phyloP scores from a whole-genome alignment of 2,113 vertebrate genomes.

The Xiphorhynchus elegans region DNA sequence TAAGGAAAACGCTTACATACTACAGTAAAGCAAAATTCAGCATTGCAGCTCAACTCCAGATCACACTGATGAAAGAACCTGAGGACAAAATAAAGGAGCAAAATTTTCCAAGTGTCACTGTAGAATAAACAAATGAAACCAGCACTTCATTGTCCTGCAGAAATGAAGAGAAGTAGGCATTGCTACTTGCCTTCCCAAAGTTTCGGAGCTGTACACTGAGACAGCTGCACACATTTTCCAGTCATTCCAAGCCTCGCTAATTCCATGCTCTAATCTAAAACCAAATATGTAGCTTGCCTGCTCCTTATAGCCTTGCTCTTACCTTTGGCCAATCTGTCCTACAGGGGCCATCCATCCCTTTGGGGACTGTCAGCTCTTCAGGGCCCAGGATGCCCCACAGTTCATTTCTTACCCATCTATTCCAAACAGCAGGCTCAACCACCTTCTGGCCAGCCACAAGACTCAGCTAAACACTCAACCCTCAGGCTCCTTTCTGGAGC shows the following conservation, averaged over 20 bases:
- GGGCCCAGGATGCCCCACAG: neutral
- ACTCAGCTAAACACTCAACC: neutral
- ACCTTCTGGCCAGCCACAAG: neutral
- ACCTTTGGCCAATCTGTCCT: neutral
- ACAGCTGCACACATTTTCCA: neutral
- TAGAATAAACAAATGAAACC: neutral
- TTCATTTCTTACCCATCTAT: neutral
- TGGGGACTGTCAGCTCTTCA: neutral
- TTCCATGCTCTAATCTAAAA: neutral
- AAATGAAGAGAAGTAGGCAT: neutral
- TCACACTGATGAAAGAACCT: neutral
- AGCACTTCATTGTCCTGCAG: neutral
- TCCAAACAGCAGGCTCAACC: neutral
- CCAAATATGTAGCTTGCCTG: neutral
- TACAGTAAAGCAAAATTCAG: neutral
- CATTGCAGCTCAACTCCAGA: neutral
- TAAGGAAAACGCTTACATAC: neutral
- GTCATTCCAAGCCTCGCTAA: neutral
- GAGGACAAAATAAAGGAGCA: neutral
- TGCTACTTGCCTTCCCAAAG: neutral
- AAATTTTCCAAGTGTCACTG: neutral
- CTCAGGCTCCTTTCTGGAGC: neutral
- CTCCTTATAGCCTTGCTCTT: neutral
- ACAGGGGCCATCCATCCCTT: rapidly evolving
- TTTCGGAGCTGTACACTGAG: neutral